Conservation (phyloP, 2,113 vertebrate species). For the Podarcis muralis region DNA sequence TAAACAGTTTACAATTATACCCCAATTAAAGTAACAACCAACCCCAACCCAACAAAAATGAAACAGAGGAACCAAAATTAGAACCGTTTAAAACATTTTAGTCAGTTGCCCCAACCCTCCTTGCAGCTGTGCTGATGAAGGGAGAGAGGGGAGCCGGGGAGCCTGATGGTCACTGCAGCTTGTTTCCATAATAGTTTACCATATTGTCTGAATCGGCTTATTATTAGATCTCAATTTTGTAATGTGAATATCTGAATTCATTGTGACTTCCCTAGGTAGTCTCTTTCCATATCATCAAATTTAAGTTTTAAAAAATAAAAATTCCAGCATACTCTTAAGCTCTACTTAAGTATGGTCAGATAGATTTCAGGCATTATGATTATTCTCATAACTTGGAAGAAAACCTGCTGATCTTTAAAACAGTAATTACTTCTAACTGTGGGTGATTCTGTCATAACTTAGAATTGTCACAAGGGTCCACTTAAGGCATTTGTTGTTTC, state of each 20-base stretch:
- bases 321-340: background rate
- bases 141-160: background rate
- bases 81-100: too few species aligned
- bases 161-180: background rate
- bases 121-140: background rate
- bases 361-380: background rate
- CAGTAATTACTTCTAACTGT: background rate
- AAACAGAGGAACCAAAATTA: too few species aligned
- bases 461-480: background rate
- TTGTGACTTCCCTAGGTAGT: background rate
- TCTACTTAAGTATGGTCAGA: background rate
- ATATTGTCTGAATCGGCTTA: background rate
- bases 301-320: background rate
- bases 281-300: background rate
- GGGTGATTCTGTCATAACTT: background rate
- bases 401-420: background rate
- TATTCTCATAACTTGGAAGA: slow-evolving; percentile 17
- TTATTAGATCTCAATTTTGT: background rate
- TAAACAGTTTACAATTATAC: too few species aligned
- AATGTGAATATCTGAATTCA: background rate
- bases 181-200: background rate
- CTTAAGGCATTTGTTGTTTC: background rate
- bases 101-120: background rate
- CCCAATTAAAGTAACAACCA: too few species aligned
- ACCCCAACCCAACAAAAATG: too few species aligned